Conservation (phyloP, 2,888 invertebrate species). For the Dynastes hyllus region DNA sequence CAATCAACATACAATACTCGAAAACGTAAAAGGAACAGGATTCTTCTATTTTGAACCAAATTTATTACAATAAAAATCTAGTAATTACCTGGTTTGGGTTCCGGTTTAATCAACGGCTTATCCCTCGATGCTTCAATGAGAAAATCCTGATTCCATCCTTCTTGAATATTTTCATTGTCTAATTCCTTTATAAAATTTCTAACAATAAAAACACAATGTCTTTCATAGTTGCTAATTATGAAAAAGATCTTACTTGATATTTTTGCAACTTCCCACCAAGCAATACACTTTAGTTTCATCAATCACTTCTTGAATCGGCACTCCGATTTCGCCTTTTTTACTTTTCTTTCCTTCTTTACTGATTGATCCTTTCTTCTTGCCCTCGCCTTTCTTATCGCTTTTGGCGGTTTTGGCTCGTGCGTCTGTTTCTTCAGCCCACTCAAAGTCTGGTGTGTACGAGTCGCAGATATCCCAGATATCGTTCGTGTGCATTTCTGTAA, state of each 20-base stretch:
- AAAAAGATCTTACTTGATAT: slow-evolving; percentile 26
- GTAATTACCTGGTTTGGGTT: slow-evolving; percentile 61
- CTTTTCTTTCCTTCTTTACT: slow-evolving; percentile 29
- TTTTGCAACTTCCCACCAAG: slow-evolving; percentile 42
- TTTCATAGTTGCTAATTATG: neutral
- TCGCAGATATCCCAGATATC: slow-evolving; percentile 63
- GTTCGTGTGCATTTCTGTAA: slow-evolving; percentile 39
- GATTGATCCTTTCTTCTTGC: slow-evolving; percentile 24
- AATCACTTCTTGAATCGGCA: slow-evolving; percentile 52
- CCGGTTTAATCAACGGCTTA: slow-evolving; percentile 66
- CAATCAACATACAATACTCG: too few species aligned
- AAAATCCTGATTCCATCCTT: slow-evolving; percentile 67
- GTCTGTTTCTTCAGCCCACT: slow-evolving; percentile 57
- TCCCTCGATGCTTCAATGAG: slow-evolving; percentile 68
- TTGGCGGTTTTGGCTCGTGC: neutral
- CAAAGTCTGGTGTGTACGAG: slow-evolving; percentile 55
- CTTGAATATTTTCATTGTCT: slow-evolving; percentile 63
- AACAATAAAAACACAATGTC: slow-evolving; percentile 43
- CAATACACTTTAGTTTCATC: slow-evolving; percentile 42
- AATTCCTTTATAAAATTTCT: slow-evolving; percentile 54
- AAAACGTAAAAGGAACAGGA: too few species aligned
- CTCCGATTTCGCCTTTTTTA: slow-evolving; percentile 44
- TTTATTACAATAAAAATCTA: slow-evolving; percentile 1
- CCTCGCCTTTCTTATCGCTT: slow-evolving; percentile 13
- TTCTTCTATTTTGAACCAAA: too few species aligned